These are phyloP conservation scores for Brotogeris chrysoptera DNA, from an alignment of 2,797 vertebrate genomes.

Conservation along the genomic window DNA sequence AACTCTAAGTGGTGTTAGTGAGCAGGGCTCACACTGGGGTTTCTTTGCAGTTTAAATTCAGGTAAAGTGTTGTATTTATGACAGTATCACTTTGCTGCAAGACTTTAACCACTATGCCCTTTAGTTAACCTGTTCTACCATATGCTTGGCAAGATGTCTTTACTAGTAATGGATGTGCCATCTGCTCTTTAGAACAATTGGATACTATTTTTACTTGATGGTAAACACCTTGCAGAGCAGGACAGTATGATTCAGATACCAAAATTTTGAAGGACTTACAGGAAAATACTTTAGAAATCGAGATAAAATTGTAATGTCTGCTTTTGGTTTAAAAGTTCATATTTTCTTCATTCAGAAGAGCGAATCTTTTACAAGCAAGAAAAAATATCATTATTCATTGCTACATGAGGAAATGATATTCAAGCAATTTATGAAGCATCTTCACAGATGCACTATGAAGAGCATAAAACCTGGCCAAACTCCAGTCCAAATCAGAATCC, in stretches of 20 bases:
- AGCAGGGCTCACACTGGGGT: neutral
- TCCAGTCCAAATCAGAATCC: neutral
- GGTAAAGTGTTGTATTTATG: constrained; percentile 54
- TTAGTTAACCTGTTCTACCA: constrained; percentile 75
- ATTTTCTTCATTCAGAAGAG: neutral
- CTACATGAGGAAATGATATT: neutral
- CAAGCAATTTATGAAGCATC: neutral
- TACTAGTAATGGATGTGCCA: constrained; percentile 74
- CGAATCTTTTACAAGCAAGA: neutral
- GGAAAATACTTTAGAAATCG: constrained; percentile 11
- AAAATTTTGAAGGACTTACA: constrained; percentile 28
- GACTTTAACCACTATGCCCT: constrained; percentile 65
- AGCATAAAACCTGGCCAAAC: neutral
- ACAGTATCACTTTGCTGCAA: constrained; percentile 46
- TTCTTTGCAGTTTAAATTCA: constrained; percentile 22
- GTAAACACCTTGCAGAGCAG: constrained; percentile 60
- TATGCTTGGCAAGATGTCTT: constrained; percentile 75
- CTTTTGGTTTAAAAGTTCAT: neutral
- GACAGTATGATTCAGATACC: constrained; percentile 3
- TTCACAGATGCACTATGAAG: neutral
- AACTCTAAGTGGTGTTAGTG: neutral
- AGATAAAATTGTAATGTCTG: neutral
- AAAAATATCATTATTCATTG: neutral
- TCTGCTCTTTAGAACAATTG: constrained; percentile 70
- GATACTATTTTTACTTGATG: constrained; percentile 68